Evolutionary conservation across 1,140 invertebrate genomes (phyloP).

Genomic region (Brachionus paranguensis): DNA sequence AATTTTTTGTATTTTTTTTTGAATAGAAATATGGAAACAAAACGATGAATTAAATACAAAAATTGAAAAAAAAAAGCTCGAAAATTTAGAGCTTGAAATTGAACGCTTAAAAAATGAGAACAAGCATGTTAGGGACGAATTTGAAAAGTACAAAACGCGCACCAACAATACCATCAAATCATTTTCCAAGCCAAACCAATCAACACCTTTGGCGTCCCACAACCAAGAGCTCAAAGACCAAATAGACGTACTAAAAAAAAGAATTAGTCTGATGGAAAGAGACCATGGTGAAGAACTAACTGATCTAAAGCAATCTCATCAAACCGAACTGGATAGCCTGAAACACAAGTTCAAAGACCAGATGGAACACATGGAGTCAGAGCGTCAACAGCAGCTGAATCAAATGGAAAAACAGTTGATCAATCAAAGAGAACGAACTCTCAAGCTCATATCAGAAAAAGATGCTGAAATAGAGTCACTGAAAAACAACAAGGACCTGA

Average conservation of each 20-base stretch:
- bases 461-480: not conserved
- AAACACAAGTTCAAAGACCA: not conserved
- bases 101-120: constrained; percentile 2
- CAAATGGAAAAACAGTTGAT: constrained; percentile 21
- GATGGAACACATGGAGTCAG: not conserved
- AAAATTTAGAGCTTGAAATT: not conserved
- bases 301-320: not conserved
- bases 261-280: not conserved
- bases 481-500: not conserved
- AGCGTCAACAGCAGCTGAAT: not conserved
- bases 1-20: not conserved
- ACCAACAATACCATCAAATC: constrained; percentile 7
- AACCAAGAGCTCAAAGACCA: constrained; percentile 19
- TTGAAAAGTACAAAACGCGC: constrained; percentile 12
- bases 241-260: not conserved
- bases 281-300: not conserved
- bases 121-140: not conserved
- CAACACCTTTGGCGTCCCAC: not conserved
- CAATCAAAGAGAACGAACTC: constrained; percentile 7
- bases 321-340: not conserved
- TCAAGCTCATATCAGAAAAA: constrained; percentile 13
- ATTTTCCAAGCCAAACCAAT: not conserved
- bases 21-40: not conserved
- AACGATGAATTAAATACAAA: not conserved
- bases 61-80: not conserved